phyloP scores from a whole-genome alignment of 2,797 vertebrate species.

The Mormyrops attenuatus region DNA sequence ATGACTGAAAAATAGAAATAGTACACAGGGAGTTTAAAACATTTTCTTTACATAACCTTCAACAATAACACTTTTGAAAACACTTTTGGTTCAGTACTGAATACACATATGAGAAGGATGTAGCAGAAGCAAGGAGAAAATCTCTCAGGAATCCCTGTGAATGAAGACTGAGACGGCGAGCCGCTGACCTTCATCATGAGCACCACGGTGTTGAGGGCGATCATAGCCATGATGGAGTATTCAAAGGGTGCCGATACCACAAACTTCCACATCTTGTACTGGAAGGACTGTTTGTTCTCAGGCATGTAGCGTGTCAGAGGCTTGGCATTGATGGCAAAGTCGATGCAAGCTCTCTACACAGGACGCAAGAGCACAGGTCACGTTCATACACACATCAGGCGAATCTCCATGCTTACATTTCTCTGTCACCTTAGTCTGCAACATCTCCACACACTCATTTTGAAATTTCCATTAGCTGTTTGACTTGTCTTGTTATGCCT shows the following conservation, averaged over 20 bases:
- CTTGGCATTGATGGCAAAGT: slow-evolving; percentile 93
- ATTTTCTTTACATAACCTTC: background rate
- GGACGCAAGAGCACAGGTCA: background rate
- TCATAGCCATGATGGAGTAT: slow-evolving; percentile 98
- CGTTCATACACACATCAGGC: background rate
- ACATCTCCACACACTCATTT: background rate
- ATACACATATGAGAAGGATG: background rate
- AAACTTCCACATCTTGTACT: slow-evolving; percentile 95
- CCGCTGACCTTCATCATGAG: slow-evolving; percentile 94
- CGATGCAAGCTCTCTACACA: slow-evolving; percentile 89
- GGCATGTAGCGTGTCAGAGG: slow-evolving; percentile 96
- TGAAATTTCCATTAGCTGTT: background rate
- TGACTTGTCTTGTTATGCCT: background rate
- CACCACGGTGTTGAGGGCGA: slow-evolving; percentile 93
- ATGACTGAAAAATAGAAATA: background rate
- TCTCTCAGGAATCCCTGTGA: background rate
- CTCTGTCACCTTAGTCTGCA: background rate
- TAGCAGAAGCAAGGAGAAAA: background rate
- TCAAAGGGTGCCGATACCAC: slow-evolving; percentile 93
- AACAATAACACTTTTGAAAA: background rate
- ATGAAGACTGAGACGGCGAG: background rate
- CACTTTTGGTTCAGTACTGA: background rate
- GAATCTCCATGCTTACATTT: background rate
- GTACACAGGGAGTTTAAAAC: background rate
- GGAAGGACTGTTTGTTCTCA: slow-evolving; percentile 85